phyloP scores from a whole-genome alignment of 30 jellyfish, hydroid and myxozoan species.

The Aurelia aurita region DNA sequence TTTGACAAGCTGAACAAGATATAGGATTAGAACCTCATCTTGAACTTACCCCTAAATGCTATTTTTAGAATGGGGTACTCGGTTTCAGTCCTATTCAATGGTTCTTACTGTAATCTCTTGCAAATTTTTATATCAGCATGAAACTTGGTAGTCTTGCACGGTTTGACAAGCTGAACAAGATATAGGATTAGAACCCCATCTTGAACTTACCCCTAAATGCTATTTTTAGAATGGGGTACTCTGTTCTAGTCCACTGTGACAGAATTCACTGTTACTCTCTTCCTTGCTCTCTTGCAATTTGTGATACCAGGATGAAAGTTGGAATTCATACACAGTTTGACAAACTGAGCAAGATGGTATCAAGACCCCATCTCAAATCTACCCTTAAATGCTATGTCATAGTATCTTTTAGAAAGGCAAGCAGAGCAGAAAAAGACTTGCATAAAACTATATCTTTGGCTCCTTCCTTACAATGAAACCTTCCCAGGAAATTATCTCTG shows the following conservation, averaged over 20 bases:
- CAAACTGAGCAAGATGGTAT: slow-evolving; percentile 9
- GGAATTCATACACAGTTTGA: slow-evolving; percentile 15
- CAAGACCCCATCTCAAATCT: slow-evolving; percentile 15
- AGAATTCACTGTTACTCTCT: too few species aligned
- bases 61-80: too few species aligned
- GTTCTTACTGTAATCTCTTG: too few species aligned
- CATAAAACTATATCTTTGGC: neutral
- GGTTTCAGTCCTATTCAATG: neutral
- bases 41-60: too few species aligned
- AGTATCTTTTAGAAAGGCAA: slow-evolving; percentile 39
- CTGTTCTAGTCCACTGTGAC: neutral
- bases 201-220: too few species aligned
- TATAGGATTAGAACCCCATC: neutral
- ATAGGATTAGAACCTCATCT: neutral
- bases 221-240: too few species aligned
- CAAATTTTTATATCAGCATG: too few species aligned
- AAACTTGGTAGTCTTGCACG: neutral
- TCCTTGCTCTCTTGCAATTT: too few species aligned
- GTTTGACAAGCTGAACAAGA: neutral
- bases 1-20: neutral
- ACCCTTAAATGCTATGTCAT: slow-evolving; percentile 19
- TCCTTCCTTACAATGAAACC: neutral
- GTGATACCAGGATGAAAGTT: neutral
- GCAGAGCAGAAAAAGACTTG: slow-evolving; percentile 33
- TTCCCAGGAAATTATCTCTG: neutral